Conservation (phyloP, 2,113 vertebrate species). For the Ivindomyrus marchei region DNA sequence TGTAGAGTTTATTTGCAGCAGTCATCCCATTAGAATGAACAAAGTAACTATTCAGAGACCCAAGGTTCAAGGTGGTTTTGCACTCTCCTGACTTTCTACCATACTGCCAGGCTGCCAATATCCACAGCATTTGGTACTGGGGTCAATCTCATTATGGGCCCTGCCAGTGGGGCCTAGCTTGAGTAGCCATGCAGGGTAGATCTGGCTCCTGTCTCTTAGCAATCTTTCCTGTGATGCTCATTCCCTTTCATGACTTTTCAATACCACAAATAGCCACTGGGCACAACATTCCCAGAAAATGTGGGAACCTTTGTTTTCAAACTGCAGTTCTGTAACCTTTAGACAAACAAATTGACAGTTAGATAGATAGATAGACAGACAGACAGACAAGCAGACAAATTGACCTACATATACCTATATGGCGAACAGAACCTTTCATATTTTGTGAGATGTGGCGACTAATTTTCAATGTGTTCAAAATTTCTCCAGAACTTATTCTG, state of each 20-base stretch:
- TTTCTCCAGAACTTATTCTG: too few relatives aligned
- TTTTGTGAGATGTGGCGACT: too few relatives aligned
- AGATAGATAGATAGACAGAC: too few relatives aligned
- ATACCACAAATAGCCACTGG: neutral
- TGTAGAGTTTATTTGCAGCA: neutral
- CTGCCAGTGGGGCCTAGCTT: neutral
- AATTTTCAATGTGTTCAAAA: too few relatives aligned
- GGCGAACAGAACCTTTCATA: neutral
- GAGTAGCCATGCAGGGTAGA: neutral
- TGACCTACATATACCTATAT: neutral
- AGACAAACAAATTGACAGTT: neutral
- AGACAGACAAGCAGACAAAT: neutral
- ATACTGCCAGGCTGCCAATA: neutral
- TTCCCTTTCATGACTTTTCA: neutral
- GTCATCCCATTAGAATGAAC: neutral
- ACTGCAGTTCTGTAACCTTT: neutral
- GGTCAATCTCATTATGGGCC: neutral
- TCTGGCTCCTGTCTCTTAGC: neutral
- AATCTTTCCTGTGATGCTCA: neutral
- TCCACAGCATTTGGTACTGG: constrained; percentile 3
- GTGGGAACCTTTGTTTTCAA: neutral
- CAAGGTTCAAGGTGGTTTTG: neutral
- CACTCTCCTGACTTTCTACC: neutral
- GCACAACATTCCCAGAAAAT: neutral
- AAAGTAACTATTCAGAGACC: neutral